Base-by-base conservation (phyloP, 2,113 vertebrate species). In the Odocoileus virginianus region DNA sequence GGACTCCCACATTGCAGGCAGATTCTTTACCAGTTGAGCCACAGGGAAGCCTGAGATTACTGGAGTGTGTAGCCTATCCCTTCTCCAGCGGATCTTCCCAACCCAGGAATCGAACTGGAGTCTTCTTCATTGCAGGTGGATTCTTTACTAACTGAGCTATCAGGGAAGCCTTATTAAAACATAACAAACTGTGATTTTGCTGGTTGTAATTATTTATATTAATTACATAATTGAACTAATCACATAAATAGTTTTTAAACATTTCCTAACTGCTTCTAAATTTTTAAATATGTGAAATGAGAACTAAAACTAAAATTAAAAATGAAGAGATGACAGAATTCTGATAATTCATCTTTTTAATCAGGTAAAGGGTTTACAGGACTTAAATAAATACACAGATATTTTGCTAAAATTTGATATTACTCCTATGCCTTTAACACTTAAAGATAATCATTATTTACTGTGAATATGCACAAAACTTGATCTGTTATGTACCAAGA, bases 211-310 rank as follows among this genome's bases (percentile, higher is more conserved):
- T 98, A 94, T 98, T 98, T 98, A 97, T 36, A 94, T 97, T 98
- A 98, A 98, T 98, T 97, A 97, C 9, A 74, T 95, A 98, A 98
- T 97, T 98, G 89, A 14, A 97, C 36, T 97, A 97, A 97, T 98
- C 91, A 95, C 58, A 95, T 67, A 97, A 98, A 97, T 82, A 98
- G 91, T 52, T 94, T 96, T 91, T 84, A 86, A 84, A 64, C 27
- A 87, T 94, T 76, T 78, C 60, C 12, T 98, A 97, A 98, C 93
- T 98, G 95, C 57, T 89, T 96, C 89, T 97, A 97, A 98, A 98
- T 97, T 45, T 97, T 94, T 55, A 92, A 88, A 88, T 95, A 96
- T 17, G 93, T 30, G 27, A 97, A 96, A 81, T 54, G 30, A 94
- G 3, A 91, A 95, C 90, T 36, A 55, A 96, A 97, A 64, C 6